Base-by-base conservation (phyloP, 2,888 invertebrate species). In the Andrena bucephala region DNA sequence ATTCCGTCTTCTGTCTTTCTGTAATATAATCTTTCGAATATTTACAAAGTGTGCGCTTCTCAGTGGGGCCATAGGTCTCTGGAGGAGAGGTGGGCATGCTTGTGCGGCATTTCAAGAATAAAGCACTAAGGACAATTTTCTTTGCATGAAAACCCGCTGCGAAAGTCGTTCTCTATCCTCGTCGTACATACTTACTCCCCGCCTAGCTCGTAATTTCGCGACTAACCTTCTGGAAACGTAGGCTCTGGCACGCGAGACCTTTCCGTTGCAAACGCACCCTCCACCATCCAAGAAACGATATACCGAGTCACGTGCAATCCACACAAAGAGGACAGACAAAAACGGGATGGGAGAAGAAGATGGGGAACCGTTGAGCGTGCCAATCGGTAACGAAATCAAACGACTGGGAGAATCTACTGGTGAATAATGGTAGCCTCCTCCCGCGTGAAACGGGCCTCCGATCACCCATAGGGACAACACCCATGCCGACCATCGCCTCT, bases 21-120 rank as follows among this genome's bases (percentile, higher is more conserved):
- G 78, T 81, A 81, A 85, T 89, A 90, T 88, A 89, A 84, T 89
- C 74, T 89, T 85, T 88, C 87, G 82, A 79, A 75, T 92, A 91
- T 91, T 65, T 91, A 91, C 92, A 90, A 69, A 68, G 67, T 88
- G 89, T 89, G 89, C 89, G 89, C 83, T 88, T 89, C 78, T 83
- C 72, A 52, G 71, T 70, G 72, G 70, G 63, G 71, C 36, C 42
- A 36, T 63, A 72, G 62, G 67, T 50, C 71, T 83, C 63, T 67
- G 78, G 76, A 54, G 73, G 72, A 62, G 81, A 70, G 80, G 82
- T 29, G 74, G 70, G 33, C 52, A 65, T 76, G 71, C 68, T 67
- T 84, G 80, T 80, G 76, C 77, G 77, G 76, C 59, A 60, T 75
- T 31, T 83, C 67, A 20, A 60, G 77, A 70, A 81, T 83, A 85